Evolutionary conservation across 2,888 invertebrate species (phyloP), one percentile per base, ranked within the genome.

Genomic region (Lycocerus yunnanus): DNA sequence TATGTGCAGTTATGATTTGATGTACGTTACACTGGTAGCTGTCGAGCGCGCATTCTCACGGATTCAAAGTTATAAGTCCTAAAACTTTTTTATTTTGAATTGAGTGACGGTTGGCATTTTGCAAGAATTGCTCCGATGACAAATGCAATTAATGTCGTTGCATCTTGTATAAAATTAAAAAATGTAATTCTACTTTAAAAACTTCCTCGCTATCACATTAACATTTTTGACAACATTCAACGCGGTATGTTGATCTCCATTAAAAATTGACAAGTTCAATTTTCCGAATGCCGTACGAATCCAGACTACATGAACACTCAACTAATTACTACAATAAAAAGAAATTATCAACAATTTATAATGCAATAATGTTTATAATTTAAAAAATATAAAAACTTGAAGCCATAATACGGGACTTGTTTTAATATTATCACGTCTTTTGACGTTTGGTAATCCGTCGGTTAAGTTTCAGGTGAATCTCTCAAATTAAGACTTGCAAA

Each of bases 271-370:
- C 83, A 83, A 84, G 83, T 84, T 84, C 83, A 84, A 85, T 85
- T 84, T 86, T 85, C 82, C 82, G 82, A 84, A 85, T 86, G 81
- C 85, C 83, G 68, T 80, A 78, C 81, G 80, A 80, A 81, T 81
- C 80, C 75, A 79, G 78, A 79, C 80, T 79, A 83, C 82, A 84
- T 83, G 83, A 83, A 81, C n/a, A n/a, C 82, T 81, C 78, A 73
- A 80, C 80, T 84, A 84, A 85, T 84, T 84, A 82, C 84, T 74
- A 82, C 82, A 85, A 85, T 85, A 84, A 84, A 83, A 84, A 84
- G 83, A 83, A 84, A 85, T 85, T 85, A 85, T 82, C 77, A 76
- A 82, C 83, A 83, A 84, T 85, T 85, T 85, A 85, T 85, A 83
- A 83, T 81, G 81, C 83, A 82, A 84, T 84, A 83, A 85, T 85